Percentiles rank a stretch among this genome's conserved stretches.
Evolutionary conservation across 2,797 vertebrate species (phyloP).

Genomic region (Craterocephalus amniculus): DNA sequence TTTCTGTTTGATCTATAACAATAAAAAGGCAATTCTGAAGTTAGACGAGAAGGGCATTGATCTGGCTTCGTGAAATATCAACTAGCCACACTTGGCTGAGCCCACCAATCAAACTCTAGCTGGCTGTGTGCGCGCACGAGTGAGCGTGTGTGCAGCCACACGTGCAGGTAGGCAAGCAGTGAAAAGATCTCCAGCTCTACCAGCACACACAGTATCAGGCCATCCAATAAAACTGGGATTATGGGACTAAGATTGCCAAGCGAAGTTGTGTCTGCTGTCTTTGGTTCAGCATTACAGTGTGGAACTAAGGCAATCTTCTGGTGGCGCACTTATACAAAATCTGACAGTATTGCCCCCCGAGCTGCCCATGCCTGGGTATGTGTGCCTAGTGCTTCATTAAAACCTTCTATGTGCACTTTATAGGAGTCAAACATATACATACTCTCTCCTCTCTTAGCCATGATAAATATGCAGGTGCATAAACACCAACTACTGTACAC

Average conservation of each 20-base stretch:
- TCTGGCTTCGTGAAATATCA: slow-evolving; percentile 67
- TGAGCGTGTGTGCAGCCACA: slow-evolving; percentile 15
- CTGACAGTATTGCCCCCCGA: slow-evolving; percentile 51
- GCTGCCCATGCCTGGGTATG: slow-evolving; percentile 57
- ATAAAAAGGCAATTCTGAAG: slow-evolving; percentile 68
- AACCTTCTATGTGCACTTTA: slow-evolving; percentile 34
- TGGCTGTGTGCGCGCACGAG: not conserved
- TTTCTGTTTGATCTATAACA: slow-evolving; percentile 61
- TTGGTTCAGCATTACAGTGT: slow-evolving; percentile 53
- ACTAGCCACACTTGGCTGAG: slow-evolving; percentile 56
- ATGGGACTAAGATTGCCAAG: slow-evolving; percentile 39
- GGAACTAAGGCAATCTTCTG: slow-evolving; percentile 55
- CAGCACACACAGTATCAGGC: slow-evolving; percentile 26
- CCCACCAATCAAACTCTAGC: slow-evolving; percentile 47
- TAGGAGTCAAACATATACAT: slow-evolving; percentile 22
- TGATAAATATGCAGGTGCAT: slow-evolving; percentile 55
- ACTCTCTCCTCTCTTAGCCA: slow-evolving; percentile 1
- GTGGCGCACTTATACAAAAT: slow-evolving; percentile 50
- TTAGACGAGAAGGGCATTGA: slow-evolving; percentile 58
- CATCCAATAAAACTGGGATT: slow-evolving; percentile 62
- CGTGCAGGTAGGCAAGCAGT: slow-evolving; percentile 12
- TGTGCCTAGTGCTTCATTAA: slow-evolving; percentile 75
- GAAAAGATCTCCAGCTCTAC: slow-evolving; percentile 1
- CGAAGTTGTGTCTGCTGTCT: slow-evolving; percentile 42
- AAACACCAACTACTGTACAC: no score